Evolutionary conservation across 2,888 invertebrate genomes (phyloP).

Genomic region (Pterobdella sp.): DNA sequence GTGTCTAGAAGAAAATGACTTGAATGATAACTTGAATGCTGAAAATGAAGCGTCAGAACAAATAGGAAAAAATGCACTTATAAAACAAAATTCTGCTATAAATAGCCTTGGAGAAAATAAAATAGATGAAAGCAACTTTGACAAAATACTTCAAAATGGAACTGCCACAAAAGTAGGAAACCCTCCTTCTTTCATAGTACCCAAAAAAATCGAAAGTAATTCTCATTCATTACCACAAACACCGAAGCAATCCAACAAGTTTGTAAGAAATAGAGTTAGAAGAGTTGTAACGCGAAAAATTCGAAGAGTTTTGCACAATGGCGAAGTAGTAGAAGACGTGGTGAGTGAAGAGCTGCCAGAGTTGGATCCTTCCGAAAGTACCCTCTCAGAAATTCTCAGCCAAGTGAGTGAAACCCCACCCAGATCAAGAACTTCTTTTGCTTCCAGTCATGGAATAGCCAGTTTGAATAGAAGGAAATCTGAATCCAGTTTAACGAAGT

Average conservation of each 20-base stretch:
- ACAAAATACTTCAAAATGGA: too few species aligned
- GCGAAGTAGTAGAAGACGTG: slow-evolving; percentile 37
- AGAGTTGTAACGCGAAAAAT: slow-evolving; percentile 32
- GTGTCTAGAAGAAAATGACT: too few species aligned
- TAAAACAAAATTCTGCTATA: background rate
- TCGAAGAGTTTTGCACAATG: slow-evolving; percentile 37
- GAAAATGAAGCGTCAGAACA: background rate
- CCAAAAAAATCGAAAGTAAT: background rate
- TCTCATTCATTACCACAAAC: background rate
- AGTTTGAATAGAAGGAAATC: slow-evolving; percentile 27
- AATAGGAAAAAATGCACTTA: background rate
- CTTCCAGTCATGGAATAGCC: slow-evolving; percentile 20
- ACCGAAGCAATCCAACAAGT: slow-evolving; percentile 30
- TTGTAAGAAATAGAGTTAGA: slow-evolving; percentile 35
- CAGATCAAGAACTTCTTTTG: slow-evolving; percentile 26
- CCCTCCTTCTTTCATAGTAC: slow-evolving; percentile 20
- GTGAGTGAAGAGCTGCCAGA: slow-evolving; percentile 38
- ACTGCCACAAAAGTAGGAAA: slow-evolving; percentile 8
- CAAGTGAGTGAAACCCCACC: slow-evolving; percentile 32
- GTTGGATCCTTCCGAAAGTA: slow-evolving; percentile 18
- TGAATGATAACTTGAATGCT: too few species aligned
- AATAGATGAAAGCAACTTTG: background rate
- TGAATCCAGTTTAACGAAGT: slow-evolving; percentile 27
- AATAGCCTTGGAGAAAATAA: too few species aligned
- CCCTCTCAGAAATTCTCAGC: slow-evolving; percentile 34